phyloP scores from a whole-genome alignment of 2,797 vertebrate genomes.

The Clarias platycephalus region DNA sequence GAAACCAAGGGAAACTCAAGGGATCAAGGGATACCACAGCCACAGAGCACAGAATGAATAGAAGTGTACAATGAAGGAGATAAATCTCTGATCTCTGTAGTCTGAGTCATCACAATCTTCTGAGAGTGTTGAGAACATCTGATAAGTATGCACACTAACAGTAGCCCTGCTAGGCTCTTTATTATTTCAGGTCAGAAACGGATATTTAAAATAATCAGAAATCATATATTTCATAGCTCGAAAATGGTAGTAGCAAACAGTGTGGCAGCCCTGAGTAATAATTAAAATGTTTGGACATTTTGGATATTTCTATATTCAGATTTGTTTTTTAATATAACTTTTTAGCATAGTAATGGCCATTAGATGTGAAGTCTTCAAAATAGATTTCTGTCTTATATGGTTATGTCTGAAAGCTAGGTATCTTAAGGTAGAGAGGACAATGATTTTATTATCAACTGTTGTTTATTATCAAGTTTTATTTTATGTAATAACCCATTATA shows the following conservation, averaged over 20 bases:
- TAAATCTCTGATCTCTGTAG: background rate
- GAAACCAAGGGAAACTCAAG: background rate
- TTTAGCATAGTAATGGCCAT: background rate
- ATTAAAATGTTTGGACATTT: constrained; percentile 34
- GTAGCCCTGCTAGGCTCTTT: constrained; percentile 10
- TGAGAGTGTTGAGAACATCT: background rate
- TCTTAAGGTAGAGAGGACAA: background rate
- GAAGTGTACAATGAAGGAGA: constrained; percentile 12
- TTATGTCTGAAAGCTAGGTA: background rate
- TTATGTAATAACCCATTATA: background rate
- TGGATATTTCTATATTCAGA: background rate
- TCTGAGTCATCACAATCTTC: background rate
- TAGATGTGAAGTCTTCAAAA: background rate
- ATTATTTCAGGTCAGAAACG: constrained; percentile 32
- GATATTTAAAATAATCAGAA: no score
- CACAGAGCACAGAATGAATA: background rate
- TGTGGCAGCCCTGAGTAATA: constrained; percentile 16
- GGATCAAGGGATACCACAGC: background rate
- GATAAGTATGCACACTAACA: constrained; percentile 37
- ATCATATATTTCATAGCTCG: background rate
- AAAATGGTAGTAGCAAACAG: constrained; percentile 25
- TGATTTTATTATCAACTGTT: background rate
- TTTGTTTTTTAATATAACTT: background rate
- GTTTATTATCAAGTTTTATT: background rate
- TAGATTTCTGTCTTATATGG: background rate